Evolutionary conservation across 2,797 vertebrate genomes (phyloP).

Genomic region (Anas bernieri): DNA sequence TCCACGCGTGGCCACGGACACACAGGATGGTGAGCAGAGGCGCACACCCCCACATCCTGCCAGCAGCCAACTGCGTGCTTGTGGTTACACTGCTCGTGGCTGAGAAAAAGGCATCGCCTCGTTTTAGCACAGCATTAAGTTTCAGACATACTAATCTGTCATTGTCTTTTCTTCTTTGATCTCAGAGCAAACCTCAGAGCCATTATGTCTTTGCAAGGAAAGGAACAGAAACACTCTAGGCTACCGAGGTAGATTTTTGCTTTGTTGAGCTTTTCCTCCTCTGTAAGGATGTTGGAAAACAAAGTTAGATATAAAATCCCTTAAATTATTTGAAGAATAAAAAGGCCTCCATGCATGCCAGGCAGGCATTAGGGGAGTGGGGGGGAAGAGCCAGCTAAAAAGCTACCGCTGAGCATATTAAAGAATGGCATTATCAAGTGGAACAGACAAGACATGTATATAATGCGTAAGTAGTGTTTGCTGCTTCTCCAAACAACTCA

Average conservation of each 20-base stretch:
- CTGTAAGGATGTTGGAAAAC: background rate
- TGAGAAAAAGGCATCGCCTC: background rate
- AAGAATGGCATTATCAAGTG: conserved; percentile 72
- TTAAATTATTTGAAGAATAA: conserved; percentile 28
- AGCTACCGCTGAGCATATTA: conserved; percentile 71
- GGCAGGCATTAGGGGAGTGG: background rate
- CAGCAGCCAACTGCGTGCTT: background rate
- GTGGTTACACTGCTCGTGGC: background rate
- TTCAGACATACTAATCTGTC: background rate
- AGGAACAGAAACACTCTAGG: background rate
- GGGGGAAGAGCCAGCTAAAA: conserved; percentile 49
- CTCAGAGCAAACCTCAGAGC: conserved; percentile 7
- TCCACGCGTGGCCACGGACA: accelerated
- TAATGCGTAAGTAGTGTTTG: conserved; percentile 47
- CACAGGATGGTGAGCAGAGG: accelerated
- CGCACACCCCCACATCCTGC: background rate
- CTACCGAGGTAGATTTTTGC: background rate
- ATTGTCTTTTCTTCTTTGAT: background rate
- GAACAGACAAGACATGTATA: conserved; percentile 62
- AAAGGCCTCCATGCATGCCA: background rate
- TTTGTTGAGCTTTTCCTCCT: background rate
- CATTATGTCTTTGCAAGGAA: background rate
- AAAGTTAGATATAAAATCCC: conserved; percentile 27
- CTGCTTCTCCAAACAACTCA: conserved; percentile 66
- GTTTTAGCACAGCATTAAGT: background rate